Percentiles rank a stretch among this genome's conserved stretches.
Conservation (phyloP, 2,797 vertebrate genomes). For the Chelidonichthys spinosus region DNA sequence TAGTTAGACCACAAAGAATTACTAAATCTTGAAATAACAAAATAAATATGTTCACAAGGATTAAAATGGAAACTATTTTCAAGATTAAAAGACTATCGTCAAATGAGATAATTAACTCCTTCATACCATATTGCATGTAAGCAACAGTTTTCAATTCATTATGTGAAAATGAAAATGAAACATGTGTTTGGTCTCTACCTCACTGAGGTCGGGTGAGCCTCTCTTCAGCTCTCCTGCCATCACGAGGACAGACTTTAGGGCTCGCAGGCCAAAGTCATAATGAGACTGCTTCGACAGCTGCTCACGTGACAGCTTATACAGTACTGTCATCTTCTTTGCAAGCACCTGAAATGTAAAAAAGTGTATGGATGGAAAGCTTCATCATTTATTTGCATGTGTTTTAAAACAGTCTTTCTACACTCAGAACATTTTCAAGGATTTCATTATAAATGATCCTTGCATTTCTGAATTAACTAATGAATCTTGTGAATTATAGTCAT, state of each 20-base stretch:
- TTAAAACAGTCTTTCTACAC: not conserved
- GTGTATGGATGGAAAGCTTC: not conserved
- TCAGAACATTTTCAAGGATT: constrained; percentile 1
- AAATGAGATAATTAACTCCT: not conserved
- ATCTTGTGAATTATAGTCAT: not conserved
- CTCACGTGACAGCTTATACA: constrained; percentile 94
- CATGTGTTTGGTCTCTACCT: constrained; percentile 81
- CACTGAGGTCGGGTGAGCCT: constrained; percentile 89
- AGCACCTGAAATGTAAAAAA: constrained; percentile 82
- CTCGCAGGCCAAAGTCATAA: constrained; percentile 96
- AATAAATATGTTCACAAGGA: not conserved
- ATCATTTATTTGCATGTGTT: not conserved
- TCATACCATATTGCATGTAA: not conserved
- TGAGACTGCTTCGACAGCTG: constrained; percentile 98
- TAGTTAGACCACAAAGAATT: not conserved
- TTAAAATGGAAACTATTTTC: not conserved
- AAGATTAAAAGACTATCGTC: not conserved
- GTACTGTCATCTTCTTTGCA: constrained; percentile 98
- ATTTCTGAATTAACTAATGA: not conserved
- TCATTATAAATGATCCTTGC: not conserved
- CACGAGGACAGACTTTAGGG: constrained; percentile 96
- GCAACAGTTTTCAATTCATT: not conserved
- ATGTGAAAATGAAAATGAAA: constrained; percentile 15
- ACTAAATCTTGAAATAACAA: not conserved
- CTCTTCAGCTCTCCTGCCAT: constrained; percentile 98